A percentile compares a stretch with the other conserved stretches of the same genome.
These are phyloP conservation scores for Psittacara wagleri DNA, from an alignment of 2,113 vertebrate species.

Conservation along the genomic window DNA sequence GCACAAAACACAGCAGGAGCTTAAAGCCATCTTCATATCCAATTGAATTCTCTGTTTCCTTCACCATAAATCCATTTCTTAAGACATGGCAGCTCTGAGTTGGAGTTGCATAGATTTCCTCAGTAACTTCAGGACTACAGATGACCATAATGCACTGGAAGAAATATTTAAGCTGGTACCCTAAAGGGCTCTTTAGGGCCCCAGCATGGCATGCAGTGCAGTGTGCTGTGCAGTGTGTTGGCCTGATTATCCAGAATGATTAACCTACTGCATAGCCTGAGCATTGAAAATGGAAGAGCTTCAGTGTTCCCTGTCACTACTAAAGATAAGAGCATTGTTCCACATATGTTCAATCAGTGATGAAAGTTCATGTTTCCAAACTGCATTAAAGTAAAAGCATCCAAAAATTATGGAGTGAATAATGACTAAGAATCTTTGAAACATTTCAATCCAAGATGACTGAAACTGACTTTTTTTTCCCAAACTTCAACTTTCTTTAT, in stretches of 20 bases:
- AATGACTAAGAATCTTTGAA: background rate
- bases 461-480: background rate
- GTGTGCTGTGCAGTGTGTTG: background rate
- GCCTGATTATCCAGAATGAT: background rate
- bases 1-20: background rate
- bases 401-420: background rate
- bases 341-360: background rate
- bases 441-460: background rate
- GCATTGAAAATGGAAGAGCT: background rate
- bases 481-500: background rate
- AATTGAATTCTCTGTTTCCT: background rate
- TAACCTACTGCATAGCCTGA: background rate
- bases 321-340: background rate
- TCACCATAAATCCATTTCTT: background rate
- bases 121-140: background rate
- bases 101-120: background rate
- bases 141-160: background rate
- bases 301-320: background rate
- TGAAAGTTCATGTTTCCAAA: background rate
- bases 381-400: background rate
- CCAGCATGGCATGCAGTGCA: background rate
- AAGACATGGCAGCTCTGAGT: background rate
- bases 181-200: background rate
- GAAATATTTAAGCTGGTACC: background rate
- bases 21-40: background rate